A percentile compares a stretch with the other conserved stretches of the same genome.
Evolutionary conservation across 2,888 invertebrate species (phyloP).

Genomic region (Drosophila gaucha): DNA sequence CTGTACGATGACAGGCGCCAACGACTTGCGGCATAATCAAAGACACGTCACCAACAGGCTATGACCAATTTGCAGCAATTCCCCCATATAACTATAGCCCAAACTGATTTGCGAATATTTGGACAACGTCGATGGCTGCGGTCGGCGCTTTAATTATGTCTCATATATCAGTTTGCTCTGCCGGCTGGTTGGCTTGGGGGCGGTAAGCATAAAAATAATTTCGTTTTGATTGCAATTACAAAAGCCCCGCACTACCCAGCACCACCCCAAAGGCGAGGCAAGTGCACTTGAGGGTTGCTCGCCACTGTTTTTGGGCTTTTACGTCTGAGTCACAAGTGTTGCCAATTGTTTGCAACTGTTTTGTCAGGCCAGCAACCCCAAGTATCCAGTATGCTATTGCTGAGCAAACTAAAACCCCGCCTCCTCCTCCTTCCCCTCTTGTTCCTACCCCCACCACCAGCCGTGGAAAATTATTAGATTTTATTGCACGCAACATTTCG

Average conservation of each 20-base stretch:
- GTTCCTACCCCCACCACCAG: not conserved
- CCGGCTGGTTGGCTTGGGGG: slow-evolving; percentile 29
- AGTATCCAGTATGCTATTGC: slow-evolving; percentile 31
- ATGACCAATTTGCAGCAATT: slow-evolving; percentile 70
- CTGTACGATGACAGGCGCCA: slow-evolving; percentile 67
- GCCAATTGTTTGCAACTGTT: slow-evolving; percentile 77
- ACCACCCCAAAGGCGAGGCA: slow-evolving; percentile 36
- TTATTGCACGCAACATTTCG: slow-evolving; percentile 67
- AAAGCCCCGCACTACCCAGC: slow-evolving; percentile 39
- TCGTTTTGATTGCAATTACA: slow-evolving; percentile 83
- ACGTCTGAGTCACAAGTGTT: slow-evolving; percentile 72
- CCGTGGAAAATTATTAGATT: slow-evolving; percentile 72
- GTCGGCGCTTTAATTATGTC: slow-evolving; percentile 83
- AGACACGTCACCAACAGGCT: slow-evolving; percentile 80
- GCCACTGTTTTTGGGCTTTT: slow-evolving; percentile 18
- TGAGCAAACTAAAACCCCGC: slow-evolving; percentile 31
- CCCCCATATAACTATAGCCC: slow-evolving; percentile 60
- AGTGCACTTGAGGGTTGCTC: slow-evolving; percentile 69
- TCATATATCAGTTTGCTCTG: slow-evolving; percentile 82
- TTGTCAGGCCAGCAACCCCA: slow-evolving; percentile 62
- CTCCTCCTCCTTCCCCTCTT: not conserved
- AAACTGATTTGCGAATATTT: slow-evolving; percentile 71
- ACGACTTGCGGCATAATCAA: slow-evolving; percentile 79
- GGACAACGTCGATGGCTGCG: slow-evolving; percentile 45
- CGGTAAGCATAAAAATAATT: slow-evolving; percentile 79